Evolutionary conservation across 2,888 invertebrate genomes (phyloP).

Genomic region (Elmis aenea): DNA sequence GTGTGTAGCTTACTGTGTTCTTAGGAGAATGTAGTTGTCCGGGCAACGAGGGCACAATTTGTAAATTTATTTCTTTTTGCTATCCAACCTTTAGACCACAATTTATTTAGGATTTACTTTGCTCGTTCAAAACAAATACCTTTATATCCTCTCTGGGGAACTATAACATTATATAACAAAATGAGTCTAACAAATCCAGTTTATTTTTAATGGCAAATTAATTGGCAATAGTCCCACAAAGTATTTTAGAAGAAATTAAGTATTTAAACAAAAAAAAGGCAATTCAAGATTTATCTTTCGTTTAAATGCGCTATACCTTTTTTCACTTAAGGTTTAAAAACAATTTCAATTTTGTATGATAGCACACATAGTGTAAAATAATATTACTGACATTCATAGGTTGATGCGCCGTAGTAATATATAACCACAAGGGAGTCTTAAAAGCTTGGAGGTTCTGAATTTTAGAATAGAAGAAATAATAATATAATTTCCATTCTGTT

Average conservation of each 20-base stretch:
- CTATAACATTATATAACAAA: constrained; percentile 18
- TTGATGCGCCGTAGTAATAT: constrained; percentile 25
- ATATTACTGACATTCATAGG: constrained; percentile 22
- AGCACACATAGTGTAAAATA: constrained; percentile 20
- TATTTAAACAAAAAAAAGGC: too few relatives aligned
- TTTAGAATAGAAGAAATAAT: constrained; percentile 29
- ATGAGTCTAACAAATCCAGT: constrained; percentile 14
- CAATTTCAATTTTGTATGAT: constrained; percentile 13
- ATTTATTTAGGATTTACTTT: constrained; percentile 18
- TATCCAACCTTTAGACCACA: constrained; percentile 13
- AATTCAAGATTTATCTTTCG: too few relatives aligned
- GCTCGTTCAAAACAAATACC: constrained; percentile 17
- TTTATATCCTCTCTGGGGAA: constrained; percentile 17
- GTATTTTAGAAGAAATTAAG: too few relatives aligned
- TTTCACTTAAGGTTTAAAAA: too few relatives aligned
- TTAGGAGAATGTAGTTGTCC: constrained; percentile 16
- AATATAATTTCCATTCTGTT: constrained; percentile 30
- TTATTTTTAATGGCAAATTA: constrained; percentile 15
- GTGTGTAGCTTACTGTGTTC: constrained; percentile 15
- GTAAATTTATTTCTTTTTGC: constrained; percentile 16
- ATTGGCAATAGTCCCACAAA: too few relatives aligned
- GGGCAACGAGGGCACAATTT: constrained; percentile 12
- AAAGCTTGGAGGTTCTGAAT: constrained; percentile 27
- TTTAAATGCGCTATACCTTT: too few relatives aligned
- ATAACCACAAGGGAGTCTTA: constrained; percentile 27